These are phyloP conservation scores for Onychostoma macrolepis DNA, from an alignment of 2,113 vertebrate genomes.

Conservation along the genomic window DNA sequence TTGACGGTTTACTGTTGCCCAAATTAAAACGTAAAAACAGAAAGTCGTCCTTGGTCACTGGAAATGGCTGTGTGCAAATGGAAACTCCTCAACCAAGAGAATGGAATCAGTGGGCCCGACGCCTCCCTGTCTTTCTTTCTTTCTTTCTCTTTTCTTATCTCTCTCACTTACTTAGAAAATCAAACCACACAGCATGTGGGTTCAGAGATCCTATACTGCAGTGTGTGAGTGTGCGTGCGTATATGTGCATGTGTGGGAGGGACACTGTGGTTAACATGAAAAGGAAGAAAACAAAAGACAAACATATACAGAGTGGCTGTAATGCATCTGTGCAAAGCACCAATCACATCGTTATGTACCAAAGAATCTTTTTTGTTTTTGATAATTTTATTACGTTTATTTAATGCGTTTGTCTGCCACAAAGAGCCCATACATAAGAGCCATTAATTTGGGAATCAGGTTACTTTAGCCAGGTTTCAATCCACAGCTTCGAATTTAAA, in stretches of 20 bases:
- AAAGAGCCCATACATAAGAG: too few species aligned
- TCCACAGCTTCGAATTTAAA: too few species aligned
- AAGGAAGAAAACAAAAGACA: constrained; percentile 28
- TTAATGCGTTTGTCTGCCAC: too few species aligned
- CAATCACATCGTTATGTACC: background rate
- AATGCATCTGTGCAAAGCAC: constrained; percentile 29
- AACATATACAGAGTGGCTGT: constrained; percentile 18
- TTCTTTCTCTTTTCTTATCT: constrained; percentile 7
- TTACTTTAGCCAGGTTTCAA: too few species aligned
- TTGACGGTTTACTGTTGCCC: background rate
- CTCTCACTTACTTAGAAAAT: constrained; percentile 24
- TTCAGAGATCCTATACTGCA: constrained; percentile 35
- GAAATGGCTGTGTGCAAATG: constrained; percentile 35
- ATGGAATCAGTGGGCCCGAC: constrained; percentile 24
- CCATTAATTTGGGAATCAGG: too few species aligned
- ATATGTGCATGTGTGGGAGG: constrained; percentile 25
- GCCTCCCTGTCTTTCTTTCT: constrained; percentile 8
- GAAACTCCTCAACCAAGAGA: constrained; percentile 50
- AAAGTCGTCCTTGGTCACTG: constrained; percentile 26
- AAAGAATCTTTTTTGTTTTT: background rate
- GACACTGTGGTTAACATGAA: constrained; percentile 38
- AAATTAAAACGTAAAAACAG: background rate
- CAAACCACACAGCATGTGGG: constrained; percentile 40
- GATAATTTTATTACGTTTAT: background rate
- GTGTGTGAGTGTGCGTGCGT: constrained; percentile 23